These are phyloP conservation scores for Piprites chloris DNA, from an alignment of 2,113 vertebrate species.

Conservation along the genomic window DNA sequence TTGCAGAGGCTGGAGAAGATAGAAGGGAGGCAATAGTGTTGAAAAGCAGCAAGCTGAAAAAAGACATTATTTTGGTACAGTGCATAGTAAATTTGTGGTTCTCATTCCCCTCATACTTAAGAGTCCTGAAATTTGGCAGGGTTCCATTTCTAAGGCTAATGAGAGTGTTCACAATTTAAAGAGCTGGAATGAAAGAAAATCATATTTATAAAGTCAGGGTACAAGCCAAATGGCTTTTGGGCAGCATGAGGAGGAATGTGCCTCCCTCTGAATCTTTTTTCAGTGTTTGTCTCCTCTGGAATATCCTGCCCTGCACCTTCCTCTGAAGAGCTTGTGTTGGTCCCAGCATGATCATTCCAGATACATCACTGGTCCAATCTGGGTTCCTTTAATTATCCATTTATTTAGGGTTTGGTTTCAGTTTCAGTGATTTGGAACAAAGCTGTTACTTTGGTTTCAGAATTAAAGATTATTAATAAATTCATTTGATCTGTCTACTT, in stretches of 20 bases:
- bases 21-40: neutral
- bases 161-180: neutral
- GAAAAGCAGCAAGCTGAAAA: neutral
- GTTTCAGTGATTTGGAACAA: neutral
- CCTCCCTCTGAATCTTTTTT: neutral
- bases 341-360: neutral
- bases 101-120: neutral
- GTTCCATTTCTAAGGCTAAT: neutral
- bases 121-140: neutral
- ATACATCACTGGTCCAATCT: neutral
- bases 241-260: neutral
- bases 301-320: neutral
- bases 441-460: neutral
- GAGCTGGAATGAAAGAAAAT: neutral
- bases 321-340: neutral
- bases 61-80: neutral
- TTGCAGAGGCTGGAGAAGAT: neutral
- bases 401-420: neutral
- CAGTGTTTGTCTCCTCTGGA: neutral
- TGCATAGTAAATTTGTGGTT: neutral
- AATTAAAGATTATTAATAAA: conserved; percentile 22
- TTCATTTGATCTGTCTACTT: conserved; percentile 30
- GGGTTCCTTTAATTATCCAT: neutral
- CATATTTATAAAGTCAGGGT: neutral
- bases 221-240: neutral